phyloP scores from a whole-genome alignment of 2,888 invertebrate genomes.

The Dicroscelio sp. region DNA sequence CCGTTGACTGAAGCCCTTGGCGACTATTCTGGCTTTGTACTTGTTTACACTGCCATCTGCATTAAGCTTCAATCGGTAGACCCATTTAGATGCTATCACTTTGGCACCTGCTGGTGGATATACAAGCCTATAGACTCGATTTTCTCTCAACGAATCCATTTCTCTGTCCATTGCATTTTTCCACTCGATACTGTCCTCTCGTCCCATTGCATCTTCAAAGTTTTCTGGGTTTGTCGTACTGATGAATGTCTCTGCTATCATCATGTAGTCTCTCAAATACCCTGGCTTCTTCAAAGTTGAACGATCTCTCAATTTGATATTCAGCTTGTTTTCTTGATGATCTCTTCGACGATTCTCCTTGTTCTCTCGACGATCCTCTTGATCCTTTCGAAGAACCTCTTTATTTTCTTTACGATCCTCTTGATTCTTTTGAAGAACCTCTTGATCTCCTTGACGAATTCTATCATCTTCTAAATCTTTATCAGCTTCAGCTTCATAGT shows the following conservation, averaged over 20 bases:
- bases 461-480: too few species aligned
- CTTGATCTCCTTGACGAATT: too few species aligned
- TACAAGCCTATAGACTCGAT: slow-evolving; percentile 85
- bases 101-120: slow-evolving; percentile 83
- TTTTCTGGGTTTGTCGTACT: slow-evolving; percentile 65
- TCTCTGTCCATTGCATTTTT: slow-evolving; percentile 85
- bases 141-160: slow-evolving; percentile 86
- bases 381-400: too few species aligned
- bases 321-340: neutral
- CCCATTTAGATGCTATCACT: slow-evolving; percentile 82
- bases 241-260: slow-evolving; percentile 58
- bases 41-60: slow-evolving; percentile 85
- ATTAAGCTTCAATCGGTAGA: slow-evolving; percentile 83
- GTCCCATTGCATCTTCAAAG: slow-evolving; percentile 63
- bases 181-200: slow-evolving; percentile 77
- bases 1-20: too few species aligned
- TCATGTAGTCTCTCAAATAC: slow-evolving; percentile 52
- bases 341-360: neutral
- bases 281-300: slow-evolving; percentile 69
- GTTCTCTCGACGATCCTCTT: too few species aligned
- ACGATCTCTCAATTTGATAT: slow-evolving; percentile 55
- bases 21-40: slow-evolving; percentile 87
- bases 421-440: too few species aligned
- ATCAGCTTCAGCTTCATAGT: too few species aligned
- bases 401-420: too few species aligned